Percentiles rank a stretch among this genome's conserved stretches.
phyloP scores from a whole-genome alignment of 2,113 vertebrate genomes.

The rabbit (Oryctolagus cuniculus) region DNA sequence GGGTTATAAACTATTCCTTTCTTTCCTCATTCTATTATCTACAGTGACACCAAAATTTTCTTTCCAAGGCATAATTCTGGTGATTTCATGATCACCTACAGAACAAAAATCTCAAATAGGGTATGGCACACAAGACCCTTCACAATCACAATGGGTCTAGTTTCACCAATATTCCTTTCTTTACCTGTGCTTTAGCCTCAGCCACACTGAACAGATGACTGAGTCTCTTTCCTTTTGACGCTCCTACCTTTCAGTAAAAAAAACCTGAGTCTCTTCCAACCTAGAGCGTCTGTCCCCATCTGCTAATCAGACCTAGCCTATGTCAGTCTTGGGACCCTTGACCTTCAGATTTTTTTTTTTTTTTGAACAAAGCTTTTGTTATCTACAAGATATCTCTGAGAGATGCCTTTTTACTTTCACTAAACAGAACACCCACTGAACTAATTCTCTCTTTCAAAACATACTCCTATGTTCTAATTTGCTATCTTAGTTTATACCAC shows the following conservation, averaged over 20 bases:
- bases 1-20: not conserved
- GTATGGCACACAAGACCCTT: not conserved
- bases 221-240: not conserved
- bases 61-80: not conserved
- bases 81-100: not conserved
- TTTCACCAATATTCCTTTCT: not conserved
- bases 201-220: not conserved
- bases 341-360: not conserved
- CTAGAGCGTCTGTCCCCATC: not conserved
- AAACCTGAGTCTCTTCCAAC: conserved; percentile 2
- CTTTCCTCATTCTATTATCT: not conserved
- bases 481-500: not conserved
- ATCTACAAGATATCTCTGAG: not conserved
- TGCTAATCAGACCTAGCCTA: not conserved
- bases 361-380: not conserved
- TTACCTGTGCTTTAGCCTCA: not conserved
- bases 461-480: not conserved
- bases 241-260: not conserved
- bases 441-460: not conserved
- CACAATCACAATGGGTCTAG: too few relatives aligned
- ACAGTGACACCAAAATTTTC: not conserved
- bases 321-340: not conserved
- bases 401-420: not conserved
- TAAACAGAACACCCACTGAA: not conserved
- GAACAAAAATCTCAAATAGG: not conserved